A percentile compares a stretch with the other conserved stretches of the same genome.
These are phyloP conservation scores for Mizuhopecten yessoensis DNA, from an alignment of 1,140 invertebrate species.

Conservation along the genomic window DNA sequence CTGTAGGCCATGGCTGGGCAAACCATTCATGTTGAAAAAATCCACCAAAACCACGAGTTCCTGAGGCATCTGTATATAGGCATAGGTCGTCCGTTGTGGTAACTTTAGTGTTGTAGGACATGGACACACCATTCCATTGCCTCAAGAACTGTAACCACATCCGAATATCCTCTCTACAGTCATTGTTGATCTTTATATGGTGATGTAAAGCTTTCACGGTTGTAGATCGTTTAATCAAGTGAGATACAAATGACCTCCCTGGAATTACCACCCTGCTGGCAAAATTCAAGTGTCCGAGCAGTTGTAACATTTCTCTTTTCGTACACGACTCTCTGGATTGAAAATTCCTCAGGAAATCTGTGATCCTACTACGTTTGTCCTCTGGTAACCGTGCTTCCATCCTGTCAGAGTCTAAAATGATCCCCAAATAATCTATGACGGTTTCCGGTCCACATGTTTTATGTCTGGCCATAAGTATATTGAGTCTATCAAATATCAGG, in stretches of 20 bases:
- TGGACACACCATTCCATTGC: neutral
- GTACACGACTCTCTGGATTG: neutral
- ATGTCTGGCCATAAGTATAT: slow-evolving; percentile 45
- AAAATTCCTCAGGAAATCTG: neutral
- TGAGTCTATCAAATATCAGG: slow-evolving; percentile 44
- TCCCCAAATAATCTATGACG: too few species aligned
- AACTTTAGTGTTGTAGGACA: neutral
- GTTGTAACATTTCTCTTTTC: neutral
- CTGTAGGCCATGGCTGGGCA: too few species aligned
- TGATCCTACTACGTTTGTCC: neutral
- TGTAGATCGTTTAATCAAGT: neutral
- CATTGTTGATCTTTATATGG: too few species aligned
- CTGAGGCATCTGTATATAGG: slow-evolving; percentile 32
- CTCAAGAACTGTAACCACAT: slow-evolving; percentile 38
- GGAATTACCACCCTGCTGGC: neutral
- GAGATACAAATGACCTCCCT: neutral
- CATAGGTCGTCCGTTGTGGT: neutral
- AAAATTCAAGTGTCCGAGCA: slow-evolving; percentile 47
- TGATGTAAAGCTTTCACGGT: slow-evolving; percentile 2
- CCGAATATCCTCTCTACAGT: slow-evolving; percentile 17
- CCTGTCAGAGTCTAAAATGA: too few species aligned
- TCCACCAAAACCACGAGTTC: too few species aligned
- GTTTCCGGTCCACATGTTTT: slow-evolving; percentile 46
- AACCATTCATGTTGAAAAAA: too few species aligned
- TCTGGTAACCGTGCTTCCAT: slow-evolving; percentile 4